phyloP scores from a whole-genome alignment of 2,888 invertebrate genomes.

The Erebia ligea region DNA sequence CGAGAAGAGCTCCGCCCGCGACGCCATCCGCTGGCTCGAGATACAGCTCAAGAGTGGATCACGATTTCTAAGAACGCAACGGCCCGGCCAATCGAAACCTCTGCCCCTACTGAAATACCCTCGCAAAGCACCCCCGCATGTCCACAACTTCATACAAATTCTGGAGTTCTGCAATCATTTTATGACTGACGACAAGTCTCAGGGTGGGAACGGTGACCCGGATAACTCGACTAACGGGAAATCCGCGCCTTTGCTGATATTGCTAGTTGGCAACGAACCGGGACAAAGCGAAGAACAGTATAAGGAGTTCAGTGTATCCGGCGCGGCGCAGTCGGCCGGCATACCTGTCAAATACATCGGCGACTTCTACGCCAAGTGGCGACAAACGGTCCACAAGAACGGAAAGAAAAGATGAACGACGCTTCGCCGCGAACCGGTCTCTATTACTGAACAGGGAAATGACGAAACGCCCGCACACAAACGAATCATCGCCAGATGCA shows the following conservation, averaged over 20 bases:
- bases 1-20: conserved; percentile 91
- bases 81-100: conserved; percentile 90
- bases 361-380: conserved; percentile 93
- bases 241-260: conserved; percentile 86
- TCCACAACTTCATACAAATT: conserved; percentile 90
- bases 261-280: conserved; percentile 87
- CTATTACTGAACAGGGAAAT: conserved; percentile 48
- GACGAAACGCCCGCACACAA: conserved; percentile 23
- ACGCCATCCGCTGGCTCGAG: conserved; percentile 97
- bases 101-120: conserved; percentile 83
- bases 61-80: conserved; percentile 93
- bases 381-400: conserved; percentile 84
- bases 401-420: conserved; percentile 76
- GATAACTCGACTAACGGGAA: conserved; percentile 59
- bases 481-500: conserved; percentile 25
- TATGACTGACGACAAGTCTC: conserved; percentile 68
- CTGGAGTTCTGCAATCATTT: conserved; percentile 93
- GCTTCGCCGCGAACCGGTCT: conserved; percentile 52
- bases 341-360: conserved; percentile 92
- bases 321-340: conserved; percentile 91
- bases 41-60: conserved; percentile 93
- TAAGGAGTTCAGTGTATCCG: conserved; percentile 88
- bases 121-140: conserved; percentile 68
- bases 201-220: conserved; percentile 67
- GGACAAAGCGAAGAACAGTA: conserved; percentile 69